A percentile compares a stretch with the other conserved stretches of the same genome.
Conservation (phyloP, 2,113 vertebrate genomes). For the Mirounga angustirostris region DNA sequence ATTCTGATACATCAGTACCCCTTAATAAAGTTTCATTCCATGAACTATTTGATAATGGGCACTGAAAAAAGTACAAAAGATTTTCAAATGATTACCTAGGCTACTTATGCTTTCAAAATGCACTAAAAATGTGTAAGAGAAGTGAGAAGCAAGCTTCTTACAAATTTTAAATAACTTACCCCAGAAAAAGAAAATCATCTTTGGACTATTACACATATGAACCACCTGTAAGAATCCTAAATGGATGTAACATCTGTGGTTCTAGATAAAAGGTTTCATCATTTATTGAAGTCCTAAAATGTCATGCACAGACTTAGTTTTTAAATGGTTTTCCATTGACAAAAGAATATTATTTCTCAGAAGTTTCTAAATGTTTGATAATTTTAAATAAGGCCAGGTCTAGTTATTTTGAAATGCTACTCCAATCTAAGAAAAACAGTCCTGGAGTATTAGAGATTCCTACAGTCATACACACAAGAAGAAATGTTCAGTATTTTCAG, state of each 20-base stretch:
- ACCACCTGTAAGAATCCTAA: neutral
- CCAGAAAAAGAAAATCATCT: neutral
- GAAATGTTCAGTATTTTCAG: neutral
- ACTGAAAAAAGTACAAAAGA: neutral
- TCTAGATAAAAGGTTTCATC: neutral
- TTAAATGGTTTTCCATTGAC: slow-evolving; percentile 21
- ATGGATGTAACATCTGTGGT: neutral
- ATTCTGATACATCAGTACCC: neutral
- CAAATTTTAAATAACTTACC: slow-evolving; percentile 49
- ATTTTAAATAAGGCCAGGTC: neutral
- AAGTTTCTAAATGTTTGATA: neutral
- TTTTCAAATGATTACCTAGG: slow-evolving; percentile 42
- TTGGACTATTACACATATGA: neutral
- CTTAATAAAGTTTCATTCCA: slow-evolving; percentile 41
- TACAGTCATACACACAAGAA: neutral
- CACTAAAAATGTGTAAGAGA: neutral
- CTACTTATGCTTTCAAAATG: slow-evolving; percentile 12
- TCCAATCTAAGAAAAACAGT: neutral
- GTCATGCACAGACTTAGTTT: neutral
- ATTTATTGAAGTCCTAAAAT: slow-evolving; percentile 10
- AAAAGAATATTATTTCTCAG: slow-evolving; percentile 45
- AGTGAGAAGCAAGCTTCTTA: neutral
- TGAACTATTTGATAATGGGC: neutral
- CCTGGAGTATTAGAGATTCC: neutral
- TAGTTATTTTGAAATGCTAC: neutral